A percentile compares a stretch with the other conserved stretches of the same genome.
phyloP scores from a whole-genome alignment of 2,113 vertebrate species.

The Blennius ocellaris region DNA sequence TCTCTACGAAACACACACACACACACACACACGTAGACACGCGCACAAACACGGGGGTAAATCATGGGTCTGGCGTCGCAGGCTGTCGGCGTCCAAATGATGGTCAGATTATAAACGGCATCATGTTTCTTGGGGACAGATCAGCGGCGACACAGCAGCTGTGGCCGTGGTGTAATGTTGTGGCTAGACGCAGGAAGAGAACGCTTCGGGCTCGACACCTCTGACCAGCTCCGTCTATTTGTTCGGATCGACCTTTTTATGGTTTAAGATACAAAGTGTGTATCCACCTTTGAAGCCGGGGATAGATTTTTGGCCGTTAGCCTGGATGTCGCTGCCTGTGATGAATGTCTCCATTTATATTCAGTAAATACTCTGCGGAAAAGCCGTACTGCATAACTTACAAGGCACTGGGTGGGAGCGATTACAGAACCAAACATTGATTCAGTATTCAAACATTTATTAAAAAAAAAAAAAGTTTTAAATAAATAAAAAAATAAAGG shows the following conservation, averaged over 20 bases:
- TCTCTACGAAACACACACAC: conserved; percentile 55
- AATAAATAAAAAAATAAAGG: background rate
- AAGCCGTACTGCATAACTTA: conserved; percentile 15
- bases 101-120: conserved; percentile 71
- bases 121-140: conserved; percentile 74
- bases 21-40: conserved; percentile 21
- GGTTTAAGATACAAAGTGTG: conserved; percentile 23
- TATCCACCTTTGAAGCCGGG: background rate
- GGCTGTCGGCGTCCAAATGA: conserved; percentile 74
- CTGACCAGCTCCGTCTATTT: conserved; percentile 8
- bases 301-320: conserved; percentile 22
- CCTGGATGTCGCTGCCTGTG: background rate
- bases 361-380: conserved; percentile 8
- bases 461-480: background rate
- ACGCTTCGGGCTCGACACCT: conserved; percentile 46
- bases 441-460: background rate
- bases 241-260: conserved; percentile 17
- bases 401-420: background rate
- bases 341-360: conserved; percentile 21
- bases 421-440: conserved; percentile 6
- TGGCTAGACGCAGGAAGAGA: conserved; percentile 59
- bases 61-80: conserved; percentile 75
- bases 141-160: conserved; percentile 75
- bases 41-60: conserved; percentile 57
- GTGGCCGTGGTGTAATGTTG: conserved; percentile 67